Evolutionary conservation across 53 echinoderm and acorn worm species (phyloP).

Genomic region (Echinarachnius parma): DNA sequence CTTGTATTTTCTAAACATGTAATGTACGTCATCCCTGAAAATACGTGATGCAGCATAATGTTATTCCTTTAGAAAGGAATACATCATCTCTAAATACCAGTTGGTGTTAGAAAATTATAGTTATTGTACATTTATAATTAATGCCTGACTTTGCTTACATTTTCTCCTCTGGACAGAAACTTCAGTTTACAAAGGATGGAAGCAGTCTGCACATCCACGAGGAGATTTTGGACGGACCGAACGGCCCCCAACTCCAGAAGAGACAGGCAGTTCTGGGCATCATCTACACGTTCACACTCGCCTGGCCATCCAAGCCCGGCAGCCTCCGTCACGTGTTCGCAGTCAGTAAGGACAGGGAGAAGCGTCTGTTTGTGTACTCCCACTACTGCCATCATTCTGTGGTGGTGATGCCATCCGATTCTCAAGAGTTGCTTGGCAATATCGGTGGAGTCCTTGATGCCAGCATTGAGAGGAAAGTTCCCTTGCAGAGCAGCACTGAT

Average conservation of each 20-base stretch:
- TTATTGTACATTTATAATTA: neutral
- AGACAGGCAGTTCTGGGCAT: slow-evolving; percentile 71
- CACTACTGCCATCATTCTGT: slow-evolving; percentile 68
- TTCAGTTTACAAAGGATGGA: slow-evolving; percentile 79
- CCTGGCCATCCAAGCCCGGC: slow-evolving; percentile 44
- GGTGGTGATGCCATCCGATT: neutral
- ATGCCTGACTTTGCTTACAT: neutral
- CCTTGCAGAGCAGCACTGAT: neutral
- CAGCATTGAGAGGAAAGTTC: neutral
- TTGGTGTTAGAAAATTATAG: neutral
- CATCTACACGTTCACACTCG: slow-evolving; percentile 58
- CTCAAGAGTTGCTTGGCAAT: too few species aligned
- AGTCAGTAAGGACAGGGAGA: slow-evolving; percentile 68
- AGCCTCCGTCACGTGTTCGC: slow-evolving; percentile 63
- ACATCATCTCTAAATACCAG: too few species aligned
- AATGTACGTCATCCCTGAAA: too few species aligned
- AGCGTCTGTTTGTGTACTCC: slow-evolving; percentile 55
- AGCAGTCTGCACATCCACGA: slow-evolving; percentile 48
- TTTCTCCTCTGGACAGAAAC: slow-evolving; percentile 58
- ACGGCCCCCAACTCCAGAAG: slow-evolving; percentile 52
- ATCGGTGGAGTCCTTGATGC: neutral
- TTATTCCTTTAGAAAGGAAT: too few species aligned
- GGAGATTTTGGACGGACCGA: slow-evolving; percentile 24
- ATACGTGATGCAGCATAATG: too few species aligned
- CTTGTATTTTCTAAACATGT: too few species aligned